A percentile compares a stretch with the other conserved stretches of the same genome.
These are phyloP conservation scores for human DNA, from an alignment of 2,113 vertebrate species.

Conservation along the genomic window GRCh38 chr1:220967001-220967500, in stretches of 20 bases:
- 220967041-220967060: conserved; percentile 89
- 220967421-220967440: conserved; percentile 81
- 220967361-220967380: conserved; percentile 76
- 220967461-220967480: not conserved
- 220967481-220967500: conserved; percentile 66
- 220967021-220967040: conserved; percentile 90
- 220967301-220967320: conserved; percentile 83
- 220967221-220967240: conserved; percentile 82
- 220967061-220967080: conserved; percentile 88
- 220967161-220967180: conserved; percentile 87
- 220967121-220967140: conserved; percentile 85
- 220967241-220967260: conserved; percentile 85
- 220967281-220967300: conserved; percentile 84
- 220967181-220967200: conserved; percentile 90
- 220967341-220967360: conserved; percentile 59
- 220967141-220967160: conserved; percentile 84
- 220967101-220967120: conserved; percentile 92
- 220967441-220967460: conserved; percentile 67
- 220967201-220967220: conserved; percentile 92
- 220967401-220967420: conserved; percentile 55
- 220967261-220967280: conserved; percentile 86
- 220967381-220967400: conserved; percentile 76
- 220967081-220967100: conserved; percentile 91
- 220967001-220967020: conserved; percentile 82
- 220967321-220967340: conserved; percentile 77